A percentile compares a stretch with the other conserved stretches of the same genome.
Evolutionary conservation across 2,888 invertebrate genomes (phyloP).

Genomic region (Neoitamus cyanurus): DNA sequence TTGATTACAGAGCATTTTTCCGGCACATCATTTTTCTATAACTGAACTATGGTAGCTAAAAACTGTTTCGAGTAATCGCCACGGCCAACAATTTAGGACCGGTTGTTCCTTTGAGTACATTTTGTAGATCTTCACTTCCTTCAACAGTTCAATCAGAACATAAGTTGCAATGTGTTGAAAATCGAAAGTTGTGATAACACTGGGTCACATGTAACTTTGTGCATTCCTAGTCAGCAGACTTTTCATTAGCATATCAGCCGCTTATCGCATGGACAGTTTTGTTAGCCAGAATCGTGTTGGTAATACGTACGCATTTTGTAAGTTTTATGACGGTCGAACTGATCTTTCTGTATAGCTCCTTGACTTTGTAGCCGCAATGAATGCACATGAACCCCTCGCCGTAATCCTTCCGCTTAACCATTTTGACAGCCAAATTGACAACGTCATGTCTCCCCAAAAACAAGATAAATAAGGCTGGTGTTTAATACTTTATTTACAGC

Average conservation of each 20-base stretch:
- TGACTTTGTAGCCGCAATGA: constrained; percentile 74
- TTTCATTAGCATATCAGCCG: neutral
- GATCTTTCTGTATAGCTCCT: constrained; percentile 76
- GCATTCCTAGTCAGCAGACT: neutral
- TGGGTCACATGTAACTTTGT: neutral
- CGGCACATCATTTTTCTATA: too few species aligned
- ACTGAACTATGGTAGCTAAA: too few species aligned
- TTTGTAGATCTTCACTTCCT: too few species aligned
- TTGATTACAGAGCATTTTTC: too few species aligned
- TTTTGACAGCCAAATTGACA: neutral
- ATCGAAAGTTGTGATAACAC: too few species aligned
- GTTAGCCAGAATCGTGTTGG: neutral
- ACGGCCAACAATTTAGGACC: too few species aligned
- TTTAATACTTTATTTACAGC: neutral
- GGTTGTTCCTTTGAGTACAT: too few species aligned
- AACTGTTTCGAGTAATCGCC: too few species aligned
- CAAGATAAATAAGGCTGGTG: neutral
- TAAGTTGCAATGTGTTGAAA: too few species aligned
- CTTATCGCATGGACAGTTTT: too few species aligned
- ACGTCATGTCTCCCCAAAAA: neutral
- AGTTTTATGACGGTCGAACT: constrained; percentile 79
- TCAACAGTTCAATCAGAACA: too few species aligned
- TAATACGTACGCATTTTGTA: constrained; percentile 76
- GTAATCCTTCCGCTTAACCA: neutral
- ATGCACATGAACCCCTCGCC: constrained; percentile 68